These are phyloP conservation scores for Agrotis clavis DNA, from an alignment of 2,888 invertebrate species.

Conservation along the genomic window DNA sequence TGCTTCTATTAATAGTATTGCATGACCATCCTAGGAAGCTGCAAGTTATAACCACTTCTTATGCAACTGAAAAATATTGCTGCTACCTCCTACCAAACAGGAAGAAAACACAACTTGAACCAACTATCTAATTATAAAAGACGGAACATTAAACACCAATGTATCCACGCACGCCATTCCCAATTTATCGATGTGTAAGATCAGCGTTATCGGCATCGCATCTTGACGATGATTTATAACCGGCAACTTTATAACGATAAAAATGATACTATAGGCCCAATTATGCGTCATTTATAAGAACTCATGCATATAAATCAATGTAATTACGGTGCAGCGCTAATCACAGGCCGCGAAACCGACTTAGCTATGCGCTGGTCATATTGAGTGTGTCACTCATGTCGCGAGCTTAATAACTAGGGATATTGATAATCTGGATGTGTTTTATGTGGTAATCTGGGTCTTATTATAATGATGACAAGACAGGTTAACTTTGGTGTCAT, in stretches of 20 bases:
- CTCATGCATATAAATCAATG: conserved; percentile 88
- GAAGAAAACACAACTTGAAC: conserved; percentile 9
- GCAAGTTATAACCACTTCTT: background rate
- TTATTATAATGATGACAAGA: background rate
- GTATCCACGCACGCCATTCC: conserved; percentile 60
- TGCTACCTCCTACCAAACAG: background rate
- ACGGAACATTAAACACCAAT: conserved; percentile 45
- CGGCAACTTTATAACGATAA: conserved; percentile 76
- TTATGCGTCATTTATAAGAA: conserved; percentile 85
- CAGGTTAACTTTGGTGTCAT: background rate
- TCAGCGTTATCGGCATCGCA: conserved; percentile 67
- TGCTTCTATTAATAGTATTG: too few species aligned
- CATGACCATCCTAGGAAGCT: background rate
- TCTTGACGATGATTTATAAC: conserved; percentile 83
- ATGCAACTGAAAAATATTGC: background rate
- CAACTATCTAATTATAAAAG: conserved; percentile 36
- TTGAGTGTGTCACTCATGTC: conserved; percentile 48
- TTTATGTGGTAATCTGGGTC: background rate
- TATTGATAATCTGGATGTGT: conserved; percentile 42
- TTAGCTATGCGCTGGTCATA: conserved; percentile 31
- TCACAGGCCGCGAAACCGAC: conserved; percentile 74
- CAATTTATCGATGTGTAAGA: conserved; percentile 68
- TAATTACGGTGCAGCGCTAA: conserved; percentile 80
- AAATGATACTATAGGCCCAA: conserved; percentile 80
- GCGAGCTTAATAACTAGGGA: conserved; percentile 20